phyloP scores from a whole-genome alignment of 2,888 invertebrate genomes.

The Odontomyia ornata region DNA sequence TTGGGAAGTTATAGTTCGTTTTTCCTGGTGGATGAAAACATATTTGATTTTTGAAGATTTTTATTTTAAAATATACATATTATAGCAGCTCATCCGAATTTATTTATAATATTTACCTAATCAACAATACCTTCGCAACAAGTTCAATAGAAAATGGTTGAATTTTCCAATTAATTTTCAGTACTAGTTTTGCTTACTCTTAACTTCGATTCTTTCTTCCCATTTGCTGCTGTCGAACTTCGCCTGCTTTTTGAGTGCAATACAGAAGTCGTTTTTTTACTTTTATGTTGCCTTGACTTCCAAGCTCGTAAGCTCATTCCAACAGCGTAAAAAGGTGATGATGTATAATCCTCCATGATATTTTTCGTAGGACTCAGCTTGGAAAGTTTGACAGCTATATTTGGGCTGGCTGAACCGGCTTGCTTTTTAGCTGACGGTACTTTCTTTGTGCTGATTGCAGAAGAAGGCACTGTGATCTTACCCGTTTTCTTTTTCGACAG shows the following conservation, averaged over 20 bases:
- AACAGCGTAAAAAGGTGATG: constrained; percentile 50
- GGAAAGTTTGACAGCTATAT: background rate
- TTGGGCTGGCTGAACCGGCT: constrained; percentile 8
- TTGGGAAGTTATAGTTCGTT: too few species aligned
- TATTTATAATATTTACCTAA: too few species aligned
- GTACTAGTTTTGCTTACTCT: too few species aligned
- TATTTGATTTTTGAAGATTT: too few species aligned
- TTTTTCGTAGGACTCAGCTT: constrained; percentile 36
- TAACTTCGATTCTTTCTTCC: background rate
- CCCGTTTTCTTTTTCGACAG: background rate
- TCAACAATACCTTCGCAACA: too few species aligned
- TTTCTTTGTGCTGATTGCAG: background rate
- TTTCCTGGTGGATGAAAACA: too few species aligned
- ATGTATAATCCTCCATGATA: constrained; percentile 44
- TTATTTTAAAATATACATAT: too few species aligned
- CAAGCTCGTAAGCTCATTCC: constrained; percentile 51
- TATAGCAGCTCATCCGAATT: too few species aligned
- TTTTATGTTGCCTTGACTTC: constrained; percentile 50
- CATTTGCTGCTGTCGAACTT: background rate
- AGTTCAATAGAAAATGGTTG: too few species aligned
- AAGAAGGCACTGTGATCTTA: background rate
- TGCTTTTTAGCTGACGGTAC: constrained; percentile 15
- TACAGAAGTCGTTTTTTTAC: constrained; percentile 31
- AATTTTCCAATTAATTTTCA: too few species aligned
- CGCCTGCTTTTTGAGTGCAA: background rate